A percentile compares a stretch with the other conserved stretches of the same genome.
phyloP scores from a whole-genome alignment of 2,888 invertebrate genomes.

The Helobdella robusta region DNA sequence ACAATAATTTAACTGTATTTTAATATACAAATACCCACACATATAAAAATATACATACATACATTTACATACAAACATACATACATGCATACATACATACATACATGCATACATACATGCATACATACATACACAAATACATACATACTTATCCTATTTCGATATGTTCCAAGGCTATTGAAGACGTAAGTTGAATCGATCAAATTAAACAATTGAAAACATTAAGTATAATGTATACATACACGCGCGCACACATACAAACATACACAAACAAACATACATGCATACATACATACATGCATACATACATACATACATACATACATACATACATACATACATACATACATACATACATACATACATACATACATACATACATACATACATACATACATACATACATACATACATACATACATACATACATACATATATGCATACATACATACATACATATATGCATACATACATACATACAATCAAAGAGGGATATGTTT shows the following conservation, averaged over 20 bases:
- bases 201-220: too few relatives aligned
- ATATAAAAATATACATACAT: neutral
- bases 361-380: slow-evolving; percentile 24
- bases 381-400: slow-evolving; percentile 22
- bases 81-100: slow-evolving; percentile 2
- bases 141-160: neutral
- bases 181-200: too few relatives aligned
- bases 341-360: slow-evolving; percentile 27
- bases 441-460: slow-evolving; percentile 17
- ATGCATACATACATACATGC: slow-evolving; percentile 26
- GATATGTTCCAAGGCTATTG: too few relatives aligned
- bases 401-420: slow-evolving; percentile 23
- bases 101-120: slow-evolving; percentile 3
- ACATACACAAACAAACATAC: slow-evolving; percentile 4
- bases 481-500: neutral
- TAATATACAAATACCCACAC: neutral
- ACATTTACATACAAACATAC: neutral
- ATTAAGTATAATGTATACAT: too few relatives aligned
- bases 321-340: slow-evolving; percentile 27
- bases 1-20: too few relatives aligned
- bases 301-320: slow-evolving; percentile 27
- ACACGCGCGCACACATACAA: neutral
- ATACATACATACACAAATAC: neutral
- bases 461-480: slow-evolving; percentile 15
- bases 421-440: slow-evolving; percentile 21